Percentiles rank a stretch among this genome's conserved stretches.
Evolutionary conservation across 2,888 invertebrate genomes (phyloP).

Genomic region (Bellardia pandia): DNA sequence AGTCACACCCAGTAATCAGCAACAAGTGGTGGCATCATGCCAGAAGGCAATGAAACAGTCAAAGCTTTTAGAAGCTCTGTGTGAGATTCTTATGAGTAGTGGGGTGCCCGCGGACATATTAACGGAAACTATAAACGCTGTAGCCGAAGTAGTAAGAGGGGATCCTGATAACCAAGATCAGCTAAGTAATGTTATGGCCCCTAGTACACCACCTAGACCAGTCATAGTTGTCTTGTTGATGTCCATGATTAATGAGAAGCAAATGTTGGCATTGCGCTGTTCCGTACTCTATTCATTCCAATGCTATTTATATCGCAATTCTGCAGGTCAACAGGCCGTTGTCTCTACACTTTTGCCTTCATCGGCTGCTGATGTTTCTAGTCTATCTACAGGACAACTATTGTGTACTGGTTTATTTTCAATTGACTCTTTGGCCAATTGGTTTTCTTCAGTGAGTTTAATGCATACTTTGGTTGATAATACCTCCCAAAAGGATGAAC

Average conservation of each 20-base stretch:
- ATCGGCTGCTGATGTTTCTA: conserved; percentile 89
- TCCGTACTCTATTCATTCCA: conserved; percentile 99
- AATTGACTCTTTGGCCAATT: conserved; percentile 94
- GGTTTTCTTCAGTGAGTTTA: conserved; percentile 97
- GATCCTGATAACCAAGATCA: conserved; percentile 96
- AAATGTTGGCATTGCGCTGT: conserved; percentile 94
- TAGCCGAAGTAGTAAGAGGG: conserved; percentile 95
- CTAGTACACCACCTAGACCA: conserved; percentile 96
- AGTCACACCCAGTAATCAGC: conserved; percentile 96
- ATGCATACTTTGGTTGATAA: conserved; percentile 96
- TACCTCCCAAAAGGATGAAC: conserved; percentile 93
- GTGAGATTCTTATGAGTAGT: conserved; percentile 96
- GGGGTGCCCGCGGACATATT: conserved; percentile 98
- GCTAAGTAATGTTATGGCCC: conserved; percentile 95
- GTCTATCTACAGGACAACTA: conserved; percentile 92
- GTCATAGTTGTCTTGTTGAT: conserved; percentile 97
- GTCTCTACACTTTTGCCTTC: conserved; percentile 97
- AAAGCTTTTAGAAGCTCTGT: conserved; percentile 92
- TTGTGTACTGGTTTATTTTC: conserved; percentile 97
- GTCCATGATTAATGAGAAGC: conserved; percentile 99
- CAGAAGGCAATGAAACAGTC: conserved; percentile 95
- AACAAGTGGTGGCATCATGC: conserved; percentile 91
- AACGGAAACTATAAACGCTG: conserved; percentile 97
- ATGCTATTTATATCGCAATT: conserved; percentile 97
- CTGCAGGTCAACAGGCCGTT: conserved; percentile 93